Evolutionary conservation across 30 jellyfish, hydroid and myxozoan genomes (phyloP).

Genomic region (Clytia hemisphaerica): DNA sequence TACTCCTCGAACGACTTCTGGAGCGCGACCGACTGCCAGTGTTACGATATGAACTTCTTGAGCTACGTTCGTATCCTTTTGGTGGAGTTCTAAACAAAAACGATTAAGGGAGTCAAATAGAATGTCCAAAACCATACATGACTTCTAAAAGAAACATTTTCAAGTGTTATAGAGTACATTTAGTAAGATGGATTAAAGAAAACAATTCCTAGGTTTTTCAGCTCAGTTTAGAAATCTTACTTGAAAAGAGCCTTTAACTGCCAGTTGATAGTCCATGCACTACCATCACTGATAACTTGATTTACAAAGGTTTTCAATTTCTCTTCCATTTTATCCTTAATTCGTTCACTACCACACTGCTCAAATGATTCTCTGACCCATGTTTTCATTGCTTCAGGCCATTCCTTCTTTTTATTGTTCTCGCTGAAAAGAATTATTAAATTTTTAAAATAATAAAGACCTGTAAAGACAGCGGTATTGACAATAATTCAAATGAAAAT

Average conservation of each 20-base stretch:
- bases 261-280: constrained; percentile 93
- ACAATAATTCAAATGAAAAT: too few relatives aligned
- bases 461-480: too few relatives aligned
- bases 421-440: neutral
- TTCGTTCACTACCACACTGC: constrained; percentile 46
- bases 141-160: neutral
- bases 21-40: too few relatives aligned
- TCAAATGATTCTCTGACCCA: constrained; percentile 79
- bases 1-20: constrained; percentile 11
- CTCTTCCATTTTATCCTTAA: constrained; percentile 70
- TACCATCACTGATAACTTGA: constrained; percentile 69
- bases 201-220: constrained; percentile 8
- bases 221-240: constrained; percentile 53
- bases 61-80: neutral
- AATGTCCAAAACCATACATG: neutral
- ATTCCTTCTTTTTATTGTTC: constrained; percentile 35
- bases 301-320: constrained; percentile 47
- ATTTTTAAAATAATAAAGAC: too few relatives aligned
- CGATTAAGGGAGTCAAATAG: neutral
- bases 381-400: constrained; percentile 84
- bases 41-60: neutral
- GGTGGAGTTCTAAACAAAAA: constrained; percentile 1
- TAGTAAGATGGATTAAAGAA: constrained; percentile 1
- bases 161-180: constrained; percentile 2
- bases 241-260: constrained; percentile 46